Conservation (phyloP, 53 echinoderm and acorn worm genomes). For the Actinopyga echinites region DNA sequence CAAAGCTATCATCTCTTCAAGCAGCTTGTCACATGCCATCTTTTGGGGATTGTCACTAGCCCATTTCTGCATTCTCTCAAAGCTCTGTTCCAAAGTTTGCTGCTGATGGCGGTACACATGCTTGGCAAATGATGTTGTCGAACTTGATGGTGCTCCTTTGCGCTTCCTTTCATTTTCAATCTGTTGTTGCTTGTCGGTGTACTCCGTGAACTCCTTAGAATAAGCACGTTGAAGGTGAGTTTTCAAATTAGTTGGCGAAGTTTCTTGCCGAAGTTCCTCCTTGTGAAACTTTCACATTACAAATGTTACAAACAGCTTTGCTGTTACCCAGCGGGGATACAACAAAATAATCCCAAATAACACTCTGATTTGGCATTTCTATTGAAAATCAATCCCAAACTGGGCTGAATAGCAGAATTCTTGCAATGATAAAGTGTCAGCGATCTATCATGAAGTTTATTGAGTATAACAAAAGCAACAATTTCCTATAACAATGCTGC, state of each 20-base stretch:
- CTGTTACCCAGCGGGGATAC: background rate
- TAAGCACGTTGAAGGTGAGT: background rate
- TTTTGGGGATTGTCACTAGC: background rate
- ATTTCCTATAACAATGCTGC: no score
- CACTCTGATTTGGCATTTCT: background rate
- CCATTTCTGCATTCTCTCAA: background rate
- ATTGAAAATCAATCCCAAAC: background rate
- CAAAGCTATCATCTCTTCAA: constrained; percentile 29
- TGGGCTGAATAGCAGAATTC: background rate
- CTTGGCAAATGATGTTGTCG: background rate
- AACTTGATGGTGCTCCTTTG: background rate
- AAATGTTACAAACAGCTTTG: constrained; percentile 2
- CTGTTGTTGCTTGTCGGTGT: background rate
- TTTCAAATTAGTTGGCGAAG: constrained; percentile 10
- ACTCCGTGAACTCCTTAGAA: background rate
- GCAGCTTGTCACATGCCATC: background rate
- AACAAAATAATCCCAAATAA: constrained; percentile 22
- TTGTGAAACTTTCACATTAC: constrained; percentile 2
- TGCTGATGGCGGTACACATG: background rate
- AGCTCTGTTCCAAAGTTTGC: background rate
- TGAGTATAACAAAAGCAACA: no score
- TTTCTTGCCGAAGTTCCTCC: constrained; percentile 11
- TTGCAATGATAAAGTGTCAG: no score
- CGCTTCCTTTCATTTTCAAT: background rate
- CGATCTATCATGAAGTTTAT: no score